These are phyloP conservation scores for Notodonta dromedarius DNA, from an alignment of 2,888 invertebrate species.

Conservation along the genomic window DNA sequence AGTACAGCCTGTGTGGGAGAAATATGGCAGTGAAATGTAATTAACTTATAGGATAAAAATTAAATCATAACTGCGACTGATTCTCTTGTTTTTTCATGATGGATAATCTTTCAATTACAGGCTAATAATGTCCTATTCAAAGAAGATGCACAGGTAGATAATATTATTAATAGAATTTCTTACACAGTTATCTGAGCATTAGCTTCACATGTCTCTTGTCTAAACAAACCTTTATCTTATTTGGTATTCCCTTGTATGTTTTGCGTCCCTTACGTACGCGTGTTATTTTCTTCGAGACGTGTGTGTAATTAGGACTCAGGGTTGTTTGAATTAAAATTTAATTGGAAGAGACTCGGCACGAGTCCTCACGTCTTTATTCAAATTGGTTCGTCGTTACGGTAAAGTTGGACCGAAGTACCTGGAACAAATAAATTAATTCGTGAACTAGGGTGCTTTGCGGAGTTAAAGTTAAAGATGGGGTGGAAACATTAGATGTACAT, in stretches of 20 bases:
- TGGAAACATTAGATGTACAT: too few relatives aligned
- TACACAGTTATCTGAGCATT: too few relatives aligned
- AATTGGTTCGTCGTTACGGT: conserved; percentile 9
- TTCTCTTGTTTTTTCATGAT: too few relatives aligned
- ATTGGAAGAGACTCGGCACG: conserved; percentile 15
- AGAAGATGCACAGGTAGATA: too few relatives aligned
- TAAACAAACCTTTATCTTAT: not conserved
- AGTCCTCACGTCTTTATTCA: conserved; percentile 24
- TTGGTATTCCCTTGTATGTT: not conserved
- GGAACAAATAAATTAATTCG: conserved; percentile 30
- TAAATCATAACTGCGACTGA: too few relatives aligned
- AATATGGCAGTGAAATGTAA: too few relatives aligned
- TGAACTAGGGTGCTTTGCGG: conserved; percentile 17
- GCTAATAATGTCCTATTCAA: too few relatives aligned
- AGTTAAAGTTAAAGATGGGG: not conserved
- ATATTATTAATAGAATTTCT: too few relatives aligned
- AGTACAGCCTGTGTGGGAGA: too few relatives aligned
- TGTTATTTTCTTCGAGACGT: conserved; percentile 13
- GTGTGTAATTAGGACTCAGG: conserved; percentile 17
- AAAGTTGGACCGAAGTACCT: conserved; percentile 21
- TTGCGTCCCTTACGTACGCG: not conserved
- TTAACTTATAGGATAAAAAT: too few relatives aligned
- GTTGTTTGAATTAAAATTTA: conserved; percentile 21
- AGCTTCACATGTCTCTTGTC: not conserved
- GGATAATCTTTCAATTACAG: too few relatives aligned